Conservation (phyloP, 2,888 invertebrate genomes). For the Petrolisthes manimaculis region DNA sequence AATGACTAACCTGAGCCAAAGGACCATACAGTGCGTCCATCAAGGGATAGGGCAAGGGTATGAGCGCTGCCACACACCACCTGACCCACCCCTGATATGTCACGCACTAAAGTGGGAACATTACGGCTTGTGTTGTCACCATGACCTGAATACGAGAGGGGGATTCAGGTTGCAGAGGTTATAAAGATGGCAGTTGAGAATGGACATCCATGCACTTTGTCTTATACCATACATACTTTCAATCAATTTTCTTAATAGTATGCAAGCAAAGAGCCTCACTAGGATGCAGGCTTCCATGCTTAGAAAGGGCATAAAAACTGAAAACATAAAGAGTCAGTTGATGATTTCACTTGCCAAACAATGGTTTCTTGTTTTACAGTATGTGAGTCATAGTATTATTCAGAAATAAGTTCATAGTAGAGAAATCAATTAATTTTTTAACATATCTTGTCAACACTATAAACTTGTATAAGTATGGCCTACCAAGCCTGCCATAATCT, state of each 20-base stretch:
- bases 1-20: constrained; percentile 71
- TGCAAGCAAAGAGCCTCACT: too few relatives aligned
- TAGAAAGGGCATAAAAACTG: too few relatives aligned
- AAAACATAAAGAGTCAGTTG: too few relatives aligned
- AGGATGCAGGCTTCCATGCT: too few relatives aligned
- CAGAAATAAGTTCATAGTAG: neutral
- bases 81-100: constrained; percentile 74
- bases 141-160: constrained; percentile 71
- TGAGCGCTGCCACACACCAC: constrained; percentile 74
- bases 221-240: too few relatives aligned
- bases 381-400: too few relatives aligned
- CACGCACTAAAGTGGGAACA: constrained; percentile 75
- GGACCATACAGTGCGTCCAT: constrained; percentile 75
- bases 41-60: constrained; percentile 73
- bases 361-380: too few relatives aligned
- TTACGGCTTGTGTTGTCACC: constrained; percentile 76
- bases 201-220: too few relatives aligned
- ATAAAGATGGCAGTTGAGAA: too few relatives aligned
- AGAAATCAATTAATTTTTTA: neutral
- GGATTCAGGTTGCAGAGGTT: neutral
- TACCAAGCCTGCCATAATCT: constrained; percentile 73
- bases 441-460: too few relatives aligned
- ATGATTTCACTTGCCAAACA: too few relatives aligned
- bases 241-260: too few relatives aligned
- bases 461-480: constrained; percentile 48